phyloP scores from a whole-genome alignment of 2,113 vertebrate species.

The Notarius lentiginosus region DNA sequence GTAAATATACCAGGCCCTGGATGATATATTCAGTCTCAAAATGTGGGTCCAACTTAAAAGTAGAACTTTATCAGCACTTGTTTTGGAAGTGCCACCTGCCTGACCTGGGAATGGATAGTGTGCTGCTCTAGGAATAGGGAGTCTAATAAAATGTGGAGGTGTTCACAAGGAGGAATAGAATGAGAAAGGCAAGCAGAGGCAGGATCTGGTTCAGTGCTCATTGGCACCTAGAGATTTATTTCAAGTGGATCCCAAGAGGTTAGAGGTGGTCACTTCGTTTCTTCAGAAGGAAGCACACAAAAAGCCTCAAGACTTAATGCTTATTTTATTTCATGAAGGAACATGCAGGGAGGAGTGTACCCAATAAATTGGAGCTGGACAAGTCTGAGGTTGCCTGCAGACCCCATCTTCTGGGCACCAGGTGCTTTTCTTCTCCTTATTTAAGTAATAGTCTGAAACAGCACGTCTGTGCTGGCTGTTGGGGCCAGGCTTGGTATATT shows the following conservation, averaged over 20 bases:
- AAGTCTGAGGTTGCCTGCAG: constrained; percentile 34
- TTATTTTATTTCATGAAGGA: constrained; percentile 35
- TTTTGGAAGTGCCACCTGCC: constrained; percentile 44
- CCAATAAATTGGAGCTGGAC: constrained; percentile 22
- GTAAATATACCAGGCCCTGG: not conserved
- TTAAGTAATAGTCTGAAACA: not conserved
- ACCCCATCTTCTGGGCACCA: constrained; percentile 10
- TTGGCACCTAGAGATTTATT: constrained; percentile 29
- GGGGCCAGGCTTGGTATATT: not conserved
- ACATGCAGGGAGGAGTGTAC: constrained; percentile 21
- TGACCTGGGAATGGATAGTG: constrained; percentile 24
- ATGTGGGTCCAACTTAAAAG: not conserved
- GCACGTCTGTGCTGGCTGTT: not conserved
- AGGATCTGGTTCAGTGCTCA: constrained; percentile 19
- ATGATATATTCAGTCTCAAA: constrained; percentile 27
- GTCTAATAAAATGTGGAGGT: constrained; percentile 44
- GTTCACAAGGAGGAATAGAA: not conserved
- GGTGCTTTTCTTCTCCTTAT: constrained; percentile 23
- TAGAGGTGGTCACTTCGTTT: constrained; percentile 15
- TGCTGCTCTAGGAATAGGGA: constrained; percentile 18
- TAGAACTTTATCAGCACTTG: constrained; percentile 10
- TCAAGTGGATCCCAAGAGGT: constrained; percentile 28
- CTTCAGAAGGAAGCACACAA: constrained; percentile 3
- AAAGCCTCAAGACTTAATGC: constrained; percentile 21
- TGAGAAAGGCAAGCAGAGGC: constrained; percentile 13